Conservation (phyloP, 2,797 vertebrate genomes). For the Parambassis ranga region DNA sequence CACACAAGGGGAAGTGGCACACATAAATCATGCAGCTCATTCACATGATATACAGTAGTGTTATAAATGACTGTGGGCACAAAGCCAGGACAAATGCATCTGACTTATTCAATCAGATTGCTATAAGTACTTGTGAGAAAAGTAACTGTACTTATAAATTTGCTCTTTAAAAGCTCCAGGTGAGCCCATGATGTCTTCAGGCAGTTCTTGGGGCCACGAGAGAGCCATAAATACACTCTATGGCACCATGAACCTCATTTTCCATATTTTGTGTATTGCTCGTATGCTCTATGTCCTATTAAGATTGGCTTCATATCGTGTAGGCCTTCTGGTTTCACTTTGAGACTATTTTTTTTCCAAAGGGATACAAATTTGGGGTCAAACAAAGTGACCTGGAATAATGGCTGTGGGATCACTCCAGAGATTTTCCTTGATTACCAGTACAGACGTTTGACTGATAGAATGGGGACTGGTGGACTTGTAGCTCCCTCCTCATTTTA, state of each 20-base stretch:
- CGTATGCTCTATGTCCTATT: slow-evolving; percentile 46
- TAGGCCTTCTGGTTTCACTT: slow-evolving; percentile 68
- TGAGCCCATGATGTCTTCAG: slow-evolving; percentile 46
- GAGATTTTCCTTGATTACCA: slow-evolving; percentile 60
- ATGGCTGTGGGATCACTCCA: slow-evolving; percentile 45
- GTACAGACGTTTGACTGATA: slow-evolving; percentile 57
- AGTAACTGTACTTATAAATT: slow-evolving; percentile 28
- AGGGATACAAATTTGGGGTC: slow-evolving; percentile 46
- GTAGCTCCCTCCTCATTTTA: slow-evolving; percentile 18
- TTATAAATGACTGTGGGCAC: slow-evolving; percentile 13
- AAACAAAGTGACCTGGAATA: slow-evolving; percentile 57
- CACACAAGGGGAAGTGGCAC: slow-evolving; percentile 22
- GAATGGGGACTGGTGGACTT: slow-evolving; percentile 35
- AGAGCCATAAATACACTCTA: slow-evolving; percentile 60
- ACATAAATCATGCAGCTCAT: slow-evolving; percentile 27
- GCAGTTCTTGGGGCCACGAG: slow-evolving; percentile 25
- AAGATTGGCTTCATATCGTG: slow-evolving; percentile 47
- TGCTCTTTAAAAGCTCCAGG: slow-evolving; percentile 47
- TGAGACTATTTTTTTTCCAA: slow-evolving; percentile 27
- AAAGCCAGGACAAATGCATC: slow-evolving; percentile 29
- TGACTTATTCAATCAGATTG: slow-evolving; percentile 23
- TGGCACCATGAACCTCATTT: slow-evolving; percentile 51
- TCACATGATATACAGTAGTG: slow-evolving; percentile 32
- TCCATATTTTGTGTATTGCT: slow-evolving; percentile 52
- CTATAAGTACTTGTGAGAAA: slow-evolving; percentile 16